Conservation (phyloP, 2,888 invertebrate species). For the Steinernema carpocapsae region DNA sequence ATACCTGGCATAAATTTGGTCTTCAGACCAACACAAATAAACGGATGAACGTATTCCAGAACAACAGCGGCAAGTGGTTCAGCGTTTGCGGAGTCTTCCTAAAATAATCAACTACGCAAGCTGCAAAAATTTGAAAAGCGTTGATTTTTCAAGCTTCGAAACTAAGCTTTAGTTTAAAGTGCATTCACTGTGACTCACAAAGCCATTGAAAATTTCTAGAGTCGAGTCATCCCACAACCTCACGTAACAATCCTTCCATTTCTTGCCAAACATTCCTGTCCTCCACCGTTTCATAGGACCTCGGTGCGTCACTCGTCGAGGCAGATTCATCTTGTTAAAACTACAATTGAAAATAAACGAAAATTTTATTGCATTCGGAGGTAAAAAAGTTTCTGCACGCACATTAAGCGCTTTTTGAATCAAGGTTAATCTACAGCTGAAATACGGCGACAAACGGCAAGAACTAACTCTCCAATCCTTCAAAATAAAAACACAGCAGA, state of each 20-base stretch:
- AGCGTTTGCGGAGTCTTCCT: constrained; percentile 50
- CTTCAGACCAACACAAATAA: constrained; percentile 66
- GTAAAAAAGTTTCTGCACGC: too few species aligned
- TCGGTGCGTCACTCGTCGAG: constrained; percentile 33
- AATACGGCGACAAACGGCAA: too few species aligned
- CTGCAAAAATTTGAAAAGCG: too few species aligned
- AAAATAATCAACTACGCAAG: too few species aligned
- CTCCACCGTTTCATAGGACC: constrained; percentile 61
- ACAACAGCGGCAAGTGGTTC: constrained; percentile 60
- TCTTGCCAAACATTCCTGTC: constrained; percentile 56
- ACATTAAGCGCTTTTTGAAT: too few species aligned
- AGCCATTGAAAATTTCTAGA: constrained; percentile 58
- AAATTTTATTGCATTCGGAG: too few species aligned
- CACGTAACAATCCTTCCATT: constrained; percentile 62
- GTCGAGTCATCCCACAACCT: constrained; percentile 63
- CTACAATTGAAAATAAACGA: too few species aligned
- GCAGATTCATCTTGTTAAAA: too few species aligned
- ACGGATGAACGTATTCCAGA: constrained; percentile 64
- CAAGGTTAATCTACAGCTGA: too few species aligned
- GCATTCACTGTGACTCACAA: constrained; percentile 45
- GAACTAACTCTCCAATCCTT: too few species aligned
- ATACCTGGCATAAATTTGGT: constrained; percentile 63
- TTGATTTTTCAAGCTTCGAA: not conserved
- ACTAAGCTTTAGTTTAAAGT: not conserved
- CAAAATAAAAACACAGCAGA: too few species aligned